Evolutionary conservation across 2,113 vertebrate species (phyloP), one percentile per base, ranked within the genome.

Genomic region (Crotophaga sulcirostris): DNA sequence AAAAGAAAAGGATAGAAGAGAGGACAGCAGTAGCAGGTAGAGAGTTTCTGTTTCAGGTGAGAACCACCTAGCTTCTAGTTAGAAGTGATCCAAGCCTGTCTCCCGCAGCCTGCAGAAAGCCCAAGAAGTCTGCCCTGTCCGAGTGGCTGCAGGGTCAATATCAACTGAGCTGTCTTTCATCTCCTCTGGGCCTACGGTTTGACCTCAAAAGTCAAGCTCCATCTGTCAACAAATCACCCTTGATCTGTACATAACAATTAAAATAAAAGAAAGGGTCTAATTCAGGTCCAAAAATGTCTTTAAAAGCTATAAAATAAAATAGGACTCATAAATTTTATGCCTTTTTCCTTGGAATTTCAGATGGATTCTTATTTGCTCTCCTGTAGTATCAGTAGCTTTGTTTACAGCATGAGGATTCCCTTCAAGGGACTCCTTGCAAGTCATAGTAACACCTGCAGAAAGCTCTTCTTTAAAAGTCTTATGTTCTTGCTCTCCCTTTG

Each of bases 201-300:
- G 89, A 88, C 86, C 75, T 92, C 44, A n/a, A 5, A 82, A 85
- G 86, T 72, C 70, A 78, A 84, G 85, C 74, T 91, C 60, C 74
- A 67, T 78, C 64, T 91, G 82, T 84, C 82, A 86, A 7, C 44
- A 92, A 66, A 93, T 59, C 78, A 52, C 42, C 56, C 82, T 47
- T 63, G 47, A 70, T 78, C 75, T 85, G 52, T 55, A 42, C 18
- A 47, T 45, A 87, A 34, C 47, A 72, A 87, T 42, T 86, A 25
- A 26, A 36, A 25, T 21, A 28, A n/a, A 23, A n/a, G 82, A 49
- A 74, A 49, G 42, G 59, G 26, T 25, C 47, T 42, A 29, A 13
- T 88, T 92, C 44, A 76, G 68, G 60, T 63, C 34, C 70, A 93
- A 85, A 72, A 29, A 62, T 56, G 45, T 67, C 51, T 92, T 87